Conservation (phyloP, 2,888 invertebrate species). For the Eupeodes luniger region DNA sequence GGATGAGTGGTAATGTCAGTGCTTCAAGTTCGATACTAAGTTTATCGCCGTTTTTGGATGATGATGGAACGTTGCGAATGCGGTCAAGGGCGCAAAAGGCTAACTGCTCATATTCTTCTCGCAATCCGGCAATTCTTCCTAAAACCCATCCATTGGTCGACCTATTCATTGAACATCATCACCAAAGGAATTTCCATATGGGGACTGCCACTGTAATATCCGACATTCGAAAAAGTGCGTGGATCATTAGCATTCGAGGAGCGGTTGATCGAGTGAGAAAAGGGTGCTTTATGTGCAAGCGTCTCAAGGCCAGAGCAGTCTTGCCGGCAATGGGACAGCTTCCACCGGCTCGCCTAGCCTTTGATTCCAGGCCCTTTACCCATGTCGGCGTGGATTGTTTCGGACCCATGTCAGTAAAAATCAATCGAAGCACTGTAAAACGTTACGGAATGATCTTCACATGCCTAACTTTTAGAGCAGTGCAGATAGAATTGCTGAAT, state of each 20-base stretch:
- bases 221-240: constrained; percentile 32
- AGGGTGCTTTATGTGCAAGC: constrained; percentile 18
- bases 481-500: constrained; percentile 34
- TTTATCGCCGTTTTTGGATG: neutral
- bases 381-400: constrained; percentile 16
- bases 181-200: neutral
- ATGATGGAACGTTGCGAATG: too few relatives aligned
- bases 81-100: too few relatives aligned
- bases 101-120: neutral
- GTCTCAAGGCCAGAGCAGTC: constrained; percentile 9
- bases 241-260: constrained; percentile 30
- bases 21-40: neutral
- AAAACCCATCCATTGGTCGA: neutral
- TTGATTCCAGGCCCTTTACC: constrained; percentile 8
- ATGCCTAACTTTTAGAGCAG: constrained; percentile 19
- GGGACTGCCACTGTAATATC: neutral
- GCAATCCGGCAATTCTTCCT: neutral
- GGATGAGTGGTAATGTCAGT: neutral
- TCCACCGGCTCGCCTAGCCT: constrained; percentile 23
- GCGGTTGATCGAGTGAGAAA: constrained; percentile 4
- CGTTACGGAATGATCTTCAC: constrained; percentile 36
- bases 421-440: neutral
- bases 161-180: neutral
- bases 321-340: constrained; percentile 37
- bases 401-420: constrained; percentile 1